Conservation (phyloP, 2,888 invertebrate species). For the Omphaloscelis lunosa region DNA sequence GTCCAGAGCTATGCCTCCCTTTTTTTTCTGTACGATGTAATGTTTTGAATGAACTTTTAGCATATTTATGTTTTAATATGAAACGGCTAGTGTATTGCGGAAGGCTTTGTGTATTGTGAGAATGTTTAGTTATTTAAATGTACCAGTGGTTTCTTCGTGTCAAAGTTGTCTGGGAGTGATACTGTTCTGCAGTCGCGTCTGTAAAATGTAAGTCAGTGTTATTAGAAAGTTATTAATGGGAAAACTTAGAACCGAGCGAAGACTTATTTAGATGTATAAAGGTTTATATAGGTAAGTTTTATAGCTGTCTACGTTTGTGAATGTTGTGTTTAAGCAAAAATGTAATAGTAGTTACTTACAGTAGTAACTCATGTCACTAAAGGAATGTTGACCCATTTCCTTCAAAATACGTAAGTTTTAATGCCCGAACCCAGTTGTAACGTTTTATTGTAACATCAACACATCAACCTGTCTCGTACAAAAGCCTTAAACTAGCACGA, state of each 20-base stretch:
- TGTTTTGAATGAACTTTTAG: constrained; percentile 49
- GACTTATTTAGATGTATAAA: constrained; percentile 44
- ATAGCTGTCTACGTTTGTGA: background rate
- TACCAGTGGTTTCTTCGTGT: constrained; percentile 4
- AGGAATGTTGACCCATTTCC: background rate
- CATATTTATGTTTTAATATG: constrained; percentile 36
- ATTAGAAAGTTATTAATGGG: constrained; percentile 53
- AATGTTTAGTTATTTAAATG: constrained; percentile 28
- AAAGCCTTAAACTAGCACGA: constrained; percentile 4
- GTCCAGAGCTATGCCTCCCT: constrained; percentile 9
- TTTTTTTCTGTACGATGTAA: constrained; percentile 46
- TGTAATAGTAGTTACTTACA: no score
- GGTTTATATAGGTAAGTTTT: constrained; percentile 45
- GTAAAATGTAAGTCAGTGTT: constrained; percentile 49
- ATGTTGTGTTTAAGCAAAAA: background rate
- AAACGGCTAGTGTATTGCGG: constrained; percentile 24
- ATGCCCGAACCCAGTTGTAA: background rate
- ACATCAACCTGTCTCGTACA: background rate
- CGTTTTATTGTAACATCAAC: background rate
- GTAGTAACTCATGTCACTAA: background rate
- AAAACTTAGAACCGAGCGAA: constrained; percentile 28
- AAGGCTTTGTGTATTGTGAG: constrained; percentile 36
- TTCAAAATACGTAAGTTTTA: background rate
- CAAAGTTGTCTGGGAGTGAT: constrained; percentile 40
- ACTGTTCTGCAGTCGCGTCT: constrained; percentile 13